Evolutionary conservation across 2,113 vertebrate species (phyloP).

Genomic region (Carassius gibelio): DNA sequence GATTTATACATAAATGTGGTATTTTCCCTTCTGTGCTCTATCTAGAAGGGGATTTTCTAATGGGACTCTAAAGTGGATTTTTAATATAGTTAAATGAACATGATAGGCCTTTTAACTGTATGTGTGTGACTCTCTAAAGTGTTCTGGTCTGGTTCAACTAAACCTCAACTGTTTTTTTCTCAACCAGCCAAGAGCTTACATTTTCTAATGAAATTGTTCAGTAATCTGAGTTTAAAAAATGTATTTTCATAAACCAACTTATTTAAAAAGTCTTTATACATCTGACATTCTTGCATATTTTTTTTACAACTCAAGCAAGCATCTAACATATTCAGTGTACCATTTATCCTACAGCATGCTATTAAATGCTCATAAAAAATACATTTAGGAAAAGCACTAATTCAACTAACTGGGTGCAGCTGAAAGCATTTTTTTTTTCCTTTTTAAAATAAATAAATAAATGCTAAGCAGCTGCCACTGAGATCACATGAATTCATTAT

Average conservation of each 20-base stretch:
- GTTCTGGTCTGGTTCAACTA: background rate
- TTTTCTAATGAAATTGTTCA: background rate
- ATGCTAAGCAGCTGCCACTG: background rate
- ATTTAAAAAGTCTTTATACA: background rate
- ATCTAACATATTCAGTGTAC: background rate
- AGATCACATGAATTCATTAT: slow-evolving; percentile 9
- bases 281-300: background rate
- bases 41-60: background rate
- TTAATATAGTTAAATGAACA: background rate
- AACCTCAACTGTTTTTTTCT: background rate
- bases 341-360: background rate
- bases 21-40: background rate
- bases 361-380: background rate
- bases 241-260: background rate
- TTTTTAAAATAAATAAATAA: slow-evolving; percentile 6
- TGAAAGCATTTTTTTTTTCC: slow-evolving; percentile 9
- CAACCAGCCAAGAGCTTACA: background rate
- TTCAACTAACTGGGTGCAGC: slow-evolving; percentile 29
- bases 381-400: slow-evolving; percentile 1
- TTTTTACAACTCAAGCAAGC: background rate
- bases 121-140: background rate
- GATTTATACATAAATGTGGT: too few relatives aligned
- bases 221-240: background rate
- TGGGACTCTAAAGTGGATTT: background rate
- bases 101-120: background rate